A percentile compares a stretch with the other conserved stretches of the same genome.
phyloP scores from a whole-genome alignment of 2,113 vertebrate genomes.

The Cavia aperea region DNA sequence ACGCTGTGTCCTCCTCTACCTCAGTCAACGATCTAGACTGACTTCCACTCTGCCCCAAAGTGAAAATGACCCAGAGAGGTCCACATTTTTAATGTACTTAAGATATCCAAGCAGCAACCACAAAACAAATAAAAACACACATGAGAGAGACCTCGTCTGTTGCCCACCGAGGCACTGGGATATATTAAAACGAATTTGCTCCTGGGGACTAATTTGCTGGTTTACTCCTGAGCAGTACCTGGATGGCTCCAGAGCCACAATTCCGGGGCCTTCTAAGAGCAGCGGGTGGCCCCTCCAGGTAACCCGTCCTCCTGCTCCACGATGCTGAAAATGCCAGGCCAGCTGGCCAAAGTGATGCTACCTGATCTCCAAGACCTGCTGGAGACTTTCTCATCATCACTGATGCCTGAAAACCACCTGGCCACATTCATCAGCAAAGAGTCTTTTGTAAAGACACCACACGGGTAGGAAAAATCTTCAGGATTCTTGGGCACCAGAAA shows the following conservation, averaged over 20 bases:
- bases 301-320: no score
- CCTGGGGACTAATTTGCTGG: no score
- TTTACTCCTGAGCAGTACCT: not conserved
- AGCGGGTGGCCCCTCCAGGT: accelerated
- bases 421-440: not conserved
- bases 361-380: not conserved
- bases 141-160: not conserved
- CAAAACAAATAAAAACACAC: not conserved
- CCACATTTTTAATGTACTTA: not conserved
- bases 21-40: not conserved
- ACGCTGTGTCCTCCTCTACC: not conserved
- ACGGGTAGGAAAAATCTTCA: not conserved
- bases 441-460: not conserved
- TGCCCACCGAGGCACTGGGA: not conserved
- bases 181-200: not conserved
- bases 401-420: not conserved
- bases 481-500: not conserved
- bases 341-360: no score
- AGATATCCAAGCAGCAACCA: not conserved
- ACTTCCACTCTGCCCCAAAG: not conserved
- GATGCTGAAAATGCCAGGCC: not conserved
- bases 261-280: no score
- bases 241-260: not conserved
- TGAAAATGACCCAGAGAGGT: not conserved
- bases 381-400: accelerated